Evolutionary conservation across 2,888 invertebrate species (phyloP), one percentile per base, ranked within the genome.

Genomic region (Volucella inflata): DNA sequence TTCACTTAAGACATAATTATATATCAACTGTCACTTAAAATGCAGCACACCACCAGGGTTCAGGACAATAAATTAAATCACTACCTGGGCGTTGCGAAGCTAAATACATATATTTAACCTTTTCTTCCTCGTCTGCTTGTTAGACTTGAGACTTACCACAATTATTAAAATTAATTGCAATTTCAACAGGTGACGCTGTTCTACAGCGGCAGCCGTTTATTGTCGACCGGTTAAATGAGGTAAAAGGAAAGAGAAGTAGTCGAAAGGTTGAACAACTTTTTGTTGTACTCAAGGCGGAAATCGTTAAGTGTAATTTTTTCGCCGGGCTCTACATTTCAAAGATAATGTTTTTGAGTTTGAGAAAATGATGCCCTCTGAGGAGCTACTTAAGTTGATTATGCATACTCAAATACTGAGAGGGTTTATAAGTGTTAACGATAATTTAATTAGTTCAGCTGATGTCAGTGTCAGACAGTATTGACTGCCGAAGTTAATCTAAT

Each of bases 161-260:
- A 78, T 83, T 78, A 83, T 83, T 83, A 83, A 83, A 83, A 83
- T 83, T 83, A 83, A 83, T 83, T 83, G 71, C 82, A 21, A 72
- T 72, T 57, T 78, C 82, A 83, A 83, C 82, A 83, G 82, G 82
- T 83, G 67, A 30, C 65, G 40, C 50, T 50, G 40, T 57, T 21
- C 16, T 57, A 38, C 51, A 14, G 10, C 10, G 51, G 36, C 40
- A 30, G 46, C 51, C 16, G 40, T 59, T 48, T 57, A 75, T 67
- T 67, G 46, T 50, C 30, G 65, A 53, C 36, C 57, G 16, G 38
- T 36, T 38, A 38, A 59, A 57, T 38, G 57, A 40, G 57, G 36
- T 38, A 21, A 46, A 8, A 14, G 46, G 21, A 30, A n/a, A 30
- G 14, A 30, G 14, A 42, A 30, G 57, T 57, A 40, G 67, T 68